Evolutionary conservation across 2,888 invertebrate species (phyloP), one percentile per base, ranked within the genome.

Genomic region (Lutraria lutraria): DNA sequence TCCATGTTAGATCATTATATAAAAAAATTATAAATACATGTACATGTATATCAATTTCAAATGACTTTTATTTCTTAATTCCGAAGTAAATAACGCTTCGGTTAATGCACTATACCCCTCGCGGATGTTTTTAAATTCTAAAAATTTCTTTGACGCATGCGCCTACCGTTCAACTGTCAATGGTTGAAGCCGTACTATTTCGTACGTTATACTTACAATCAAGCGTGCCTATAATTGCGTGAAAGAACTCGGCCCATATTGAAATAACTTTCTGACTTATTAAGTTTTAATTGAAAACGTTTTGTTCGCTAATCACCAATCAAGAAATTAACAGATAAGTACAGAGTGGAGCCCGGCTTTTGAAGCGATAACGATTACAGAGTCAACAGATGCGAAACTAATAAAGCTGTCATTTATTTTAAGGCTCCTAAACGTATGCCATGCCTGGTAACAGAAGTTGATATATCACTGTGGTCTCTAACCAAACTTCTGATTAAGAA

Each of bases 381-480:
- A 89, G 90, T 91, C 88, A 91, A 91, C 90, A 91, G 79, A 89
- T 91, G 81, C 81, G 83, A 54, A 84, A 81, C 43, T 68, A 34
- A 90, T 91, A 90, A 90, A 90, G 85, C 81, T 89, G 87, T 63
- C 89, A 88, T 90, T 90, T 89, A 90, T 91, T 89, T 89, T 76
- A 84, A 68, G 29, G 53, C 31, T 43, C 76, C 53, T 43, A 60
- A 88, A 63, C 87, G 79, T 80, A 80, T 83, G 88, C 83, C 91
- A 56, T 88, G 87, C 91, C 82, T 89, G 85, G 89, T 76, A 29
- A 91, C 91, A 81, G 21, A 4, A 43, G 25, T 68, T 63, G 91
- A 91, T 89, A 91, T 79, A 34, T 56, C 43, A 43, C 52, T 82
- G 83, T 83, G 88, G 76, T 31, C 76, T 34, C 89, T 88, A 91